Evolutionary conservation across 2,888 invertebrate species (phyloP).

Genomic region (Andrena bucephala): DNA sequence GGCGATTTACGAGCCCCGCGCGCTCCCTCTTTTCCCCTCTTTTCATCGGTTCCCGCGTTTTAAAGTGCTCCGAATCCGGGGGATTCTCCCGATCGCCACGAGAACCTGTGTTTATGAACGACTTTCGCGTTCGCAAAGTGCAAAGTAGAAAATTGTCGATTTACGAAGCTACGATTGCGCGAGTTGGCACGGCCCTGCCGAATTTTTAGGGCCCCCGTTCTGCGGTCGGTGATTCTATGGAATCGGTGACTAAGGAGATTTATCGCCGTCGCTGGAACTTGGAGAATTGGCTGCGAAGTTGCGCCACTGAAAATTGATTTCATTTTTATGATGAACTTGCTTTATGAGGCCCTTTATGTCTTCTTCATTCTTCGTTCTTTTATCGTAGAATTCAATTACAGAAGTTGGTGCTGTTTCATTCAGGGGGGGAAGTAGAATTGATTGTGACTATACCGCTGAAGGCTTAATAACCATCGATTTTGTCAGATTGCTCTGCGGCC

Average conservation of each 20-base stretch:
- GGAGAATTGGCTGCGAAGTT: not conserved
- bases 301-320: constrained; percentile 1
- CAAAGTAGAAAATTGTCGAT: constrained; percentile 39
- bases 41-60: constrained; percentile 63
- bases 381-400: not conserved
- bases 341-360: not conserved
- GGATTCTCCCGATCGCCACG: constrained; percentile 38
- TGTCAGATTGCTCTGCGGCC: not conserved
- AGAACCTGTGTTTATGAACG: constrained; percentile 42
- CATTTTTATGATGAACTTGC: constrained; percentile 7
- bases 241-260: constrained; percentile 1
- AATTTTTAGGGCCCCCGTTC: not conserved
- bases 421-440: not conserved
- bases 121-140: constrained; percentile 13
- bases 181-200: not conserved
- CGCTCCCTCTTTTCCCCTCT: constrained; percentile 27
- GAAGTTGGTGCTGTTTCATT: not conserved
- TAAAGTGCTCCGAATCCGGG: constrained; percentile 42
- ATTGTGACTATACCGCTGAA: not conserved
- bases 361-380: not conserved
- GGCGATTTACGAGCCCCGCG: constrained; percentile 66
- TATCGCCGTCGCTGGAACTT: not conserved
- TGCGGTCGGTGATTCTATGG: not conserved
- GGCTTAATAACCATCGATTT: not conserved
- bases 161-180: constrained; percentile 8